Percentiles rank a stretch among this genome's conserved stretches.
Conservation (phyloP, 2,113 vertebrate species). For the Syrrhaptes paradoxus region DNA sequence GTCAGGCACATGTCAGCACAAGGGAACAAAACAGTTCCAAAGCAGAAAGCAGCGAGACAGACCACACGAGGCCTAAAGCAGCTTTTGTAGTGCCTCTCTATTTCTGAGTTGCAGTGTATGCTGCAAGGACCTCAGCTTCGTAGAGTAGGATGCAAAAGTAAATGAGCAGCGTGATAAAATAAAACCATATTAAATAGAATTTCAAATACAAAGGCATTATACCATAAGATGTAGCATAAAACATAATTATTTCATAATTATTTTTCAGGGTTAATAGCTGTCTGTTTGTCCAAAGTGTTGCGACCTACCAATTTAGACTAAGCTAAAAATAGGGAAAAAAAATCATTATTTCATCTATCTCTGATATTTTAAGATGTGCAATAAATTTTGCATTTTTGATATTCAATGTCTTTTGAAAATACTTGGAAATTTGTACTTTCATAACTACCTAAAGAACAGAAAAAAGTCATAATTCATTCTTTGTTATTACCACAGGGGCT, state of each 20-base stretch:
- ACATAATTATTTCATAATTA: not conserved
- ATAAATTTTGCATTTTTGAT: not conserved
- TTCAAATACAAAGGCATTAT: not conserved
- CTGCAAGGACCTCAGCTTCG: not conserved
- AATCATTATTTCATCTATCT: not conserved
- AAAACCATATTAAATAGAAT: not conserved
- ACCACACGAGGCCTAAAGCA: not conserved
- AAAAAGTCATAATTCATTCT: not conserved
- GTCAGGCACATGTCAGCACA: not conserved
- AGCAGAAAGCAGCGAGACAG: not conserved
- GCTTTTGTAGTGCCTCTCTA: not conserved
- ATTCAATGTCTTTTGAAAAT: not conserved
- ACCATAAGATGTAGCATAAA: not conserved
- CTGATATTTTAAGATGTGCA: not conserved
- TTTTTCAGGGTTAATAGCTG: not conserved
- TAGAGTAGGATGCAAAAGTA: not conserved
- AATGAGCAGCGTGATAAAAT: not conserved
- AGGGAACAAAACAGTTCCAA: not conserved
- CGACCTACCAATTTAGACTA: not conserved
- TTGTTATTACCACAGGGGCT: not conserved
- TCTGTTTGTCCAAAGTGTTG: not conserved
- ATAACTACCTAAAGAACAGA: not conserved
- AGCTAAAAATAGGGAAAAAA: not conserved
- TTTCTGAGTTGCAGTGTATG: not conserved
- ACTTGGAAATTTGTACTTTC: not conserved